phyloP scores from a whole-genome alignment of 2,113 vertebrate species.

The Psammodynastes pulverulentus region DNA sequence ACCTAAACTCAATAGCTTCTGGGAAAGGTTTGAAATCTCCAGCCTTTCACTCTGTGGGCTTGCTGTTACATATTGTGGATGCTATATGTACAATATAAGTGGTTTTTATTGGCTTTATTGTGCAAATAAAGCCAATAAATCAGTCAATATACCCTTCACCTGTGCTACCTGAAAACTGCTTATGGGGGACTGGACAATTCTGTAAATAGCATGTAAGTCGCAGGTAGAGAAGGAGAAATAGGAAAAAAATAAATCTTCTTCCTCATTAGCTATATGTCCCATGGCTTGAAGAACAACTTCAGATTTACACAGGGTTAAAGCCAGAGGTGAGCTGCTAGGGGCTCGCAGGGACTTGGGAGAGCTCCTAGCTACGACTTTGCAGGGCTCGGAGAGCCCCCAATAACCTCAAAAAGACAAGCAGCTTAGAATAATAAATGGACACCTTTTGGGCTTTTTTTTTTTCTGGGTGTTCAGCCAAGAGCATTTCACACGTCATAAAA shows the following conservation, averaged over 20 bases:
- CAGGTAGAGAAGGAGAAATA: neutral
- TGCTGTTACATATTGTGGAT: neutral
- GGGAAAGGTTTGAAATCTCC: neutral
- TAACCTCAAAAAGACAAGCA: too few relatives aligned
- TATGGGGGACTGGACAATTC: neutral
- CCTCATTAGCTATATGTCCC: too few relatives aligned
- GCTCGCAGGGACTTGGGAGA: too few relatives aligned
- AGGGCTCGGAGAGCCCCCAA: too few relatives aligned
- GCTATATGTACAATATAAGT: neutral
- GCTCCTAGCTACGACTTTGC: too few relatives aligned
- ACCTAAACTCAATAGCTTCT: neutral
- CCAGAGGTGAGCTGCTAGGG: too few relatives aligned
- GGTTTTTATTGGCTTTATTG: neutral
- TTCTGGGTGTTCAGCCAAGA: too few relatives aligned
- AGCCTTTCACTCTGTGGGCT: neutral
- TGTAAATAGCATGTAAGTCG: neutral
- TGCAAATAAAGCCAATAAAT: neutral
- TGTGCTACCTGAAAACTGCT: neutral
- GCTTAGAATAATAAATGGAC: too few relatives aligned
- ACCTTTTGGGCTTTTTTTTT: too few relatives aligned
- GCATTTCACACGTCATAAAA: too few relatives aligned
- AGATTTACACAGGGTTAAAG: neutral
- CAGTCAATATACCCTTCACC: neutral
- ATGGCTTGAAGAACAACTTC: neutral
- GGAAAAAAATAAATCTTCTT: too few relatives aligned